Base-by-base conservation (phyloP, 2,797 vertebrate species). In the Caiman crocodilus region DNA sequence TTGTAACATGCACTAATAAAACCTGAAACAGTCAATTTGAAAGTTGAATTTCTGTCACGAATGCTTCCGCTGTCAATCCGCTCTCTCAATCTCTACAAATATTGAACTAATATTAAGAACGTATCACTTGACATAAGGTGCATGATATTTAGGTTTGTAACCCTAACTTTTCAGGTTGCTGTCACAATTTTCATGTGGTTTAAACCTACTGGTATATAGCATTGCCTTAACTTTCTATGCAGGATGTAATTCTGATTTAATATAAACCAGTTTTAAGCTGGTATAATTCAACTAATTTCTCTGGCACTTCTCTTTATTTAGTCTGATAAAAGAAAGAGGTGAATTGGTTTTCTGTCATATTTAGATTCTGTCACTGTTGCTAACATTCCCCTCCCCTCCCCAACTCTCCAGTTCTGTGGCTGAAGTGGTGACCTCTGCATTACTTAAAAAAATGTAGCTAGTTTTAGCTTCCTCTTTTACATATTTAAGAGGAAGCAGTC, bases 381-480 rank as follows among this genome's bases (percentile, higher is more conserved):
- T 59, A 55, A 81, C 23, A 69, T 17, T 1, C 76, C 85, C 35
- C 35, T 35, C 35, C 10, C 20, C 55, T 10, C 42, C 14, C 30
- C 59, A 15, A 0, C 64, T 50, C 42, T 10, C 42, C 42, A 50
- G 10, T 50, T 50, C 42, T 35, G 35, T 84, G 13, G 12, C 58
- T 78, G 20, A 28, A 56, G 57, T 25, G 79, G 26, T 2, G 2
- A 88, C 30, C 25, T 63, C 56, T 78, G 35, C 15, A 3, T 8
- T 20, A 57, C 56, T n/a, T 60, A 25, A 26, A 59, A 60, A 79
- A 21, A 71, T 13, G 75, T 64, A 77, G 55, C 77, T 88, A 6
- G 1, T 26, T 90, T 94, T 87, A 91, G 88, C 92, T 97, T 96
- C 94, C 94, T 84, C 94, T 95, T 95, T 93, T 76, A 85, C n/a